Evolutionary conservation across 2,888 invertebrate species (phyloP), one percentile per base, ranked within the genome.

Genomic region (Platycheirus rosarum): DNA sequence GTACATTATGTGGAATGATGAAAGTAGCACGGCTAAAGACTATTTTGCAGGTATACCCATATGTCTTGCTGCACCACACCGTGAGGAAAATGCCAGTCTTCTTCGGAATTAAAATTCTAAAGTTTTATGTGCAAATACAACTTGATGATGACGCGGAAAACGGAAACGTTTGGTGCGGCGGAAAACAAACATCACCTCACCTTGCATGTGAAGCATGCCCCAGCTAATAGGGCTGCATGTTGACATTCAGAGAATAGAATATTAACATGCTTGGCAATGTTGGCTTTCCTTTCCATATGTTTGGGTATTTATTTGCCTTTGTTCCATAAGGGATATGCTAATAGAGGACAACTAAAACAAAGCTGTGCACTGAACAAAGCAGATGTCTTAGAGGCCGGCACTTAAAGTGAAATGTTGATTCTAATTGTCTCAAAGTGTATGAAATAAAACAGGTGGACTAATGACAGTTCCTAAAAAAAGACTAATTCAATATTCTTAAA

Each of bases 141-240:
- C 48, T 68, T 23, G 46, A 53, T 66, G 49, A 37, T 48, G 29
- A 29, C 13, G 60, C 29, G 29, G 26, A 16, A 66, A 46, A 32
- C 42, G 48, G 68, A 48, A 48, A 63, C 48, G 48, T 55, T 46
- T 62, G 37, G 40, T 57, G 46, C 48, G 74, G 40, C n/a, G 35
- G 23, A 73, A 46, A 60, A 69, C 42, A 68, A 44, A 32, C 57
- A 49, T 73, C 63, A 65, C 26, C 26, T 68, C 29, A 60, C 40
- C 29, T 29, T 71, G 69, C 79, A 69, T 68, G 62, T 68, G 78
- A 79, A 63, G 55, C 74, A 74, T 57, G 69, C 49, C 49, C 55
- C 63, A 62, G 68, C 78, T 74, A 79, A 79, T 69, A 75, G 69
- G 62, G 60, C 63, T 49, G 69, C 79, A 79, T 74, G 74, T 79